Evolutionary conservation across 2,113 vertebrate species (phyloP).

Genomic region (Cichladusa arquata): DNA sequence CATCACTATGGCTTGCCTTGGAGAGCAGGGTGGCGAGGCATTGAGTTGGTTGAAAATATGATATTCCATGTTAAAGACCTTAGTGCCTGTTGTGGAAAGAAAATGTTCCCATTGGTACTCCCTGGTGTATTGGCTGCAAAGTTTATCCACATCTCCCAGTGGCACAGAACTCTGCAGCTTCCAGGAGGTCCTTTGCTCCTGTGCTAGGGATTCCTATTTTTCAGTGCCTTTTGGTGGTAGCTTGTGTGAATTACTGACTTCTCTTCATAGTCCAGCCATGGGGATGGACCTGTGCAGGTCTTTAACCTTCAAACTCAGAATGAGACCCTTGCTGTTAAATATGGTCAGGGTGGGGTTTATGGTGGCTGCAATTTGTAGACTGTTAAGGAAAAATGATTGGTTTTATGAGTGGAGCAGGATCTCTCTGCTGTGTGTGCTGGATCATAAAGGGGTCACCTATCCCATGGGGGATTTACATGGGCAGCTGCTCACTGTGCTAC

Average conservation of each 20-base stretch:
- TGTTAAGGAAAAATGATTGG: constrained; percentile 20
- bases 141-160: constrained; percentile 29
- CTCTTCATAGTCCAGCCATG: background rate
- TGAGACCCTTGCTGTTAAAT: constrained; percentile 16
- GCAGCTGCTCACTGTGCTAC: constrained; percentile 35
- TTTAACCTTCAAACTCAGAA: constrained; percentile 51
- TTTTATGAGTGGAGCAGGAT: constrained; percentile 1
- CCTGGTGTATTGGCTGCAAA: background rate
- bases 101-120: constrained; percentile 16
- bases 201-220: background rate
- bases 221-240: constrained; percentile 23
- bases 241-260: constrained; percentile 45
- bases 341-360: constrained; percentile 14
- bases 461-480: constrained; percentile 31
- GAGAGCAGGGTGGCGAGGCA: background rate
- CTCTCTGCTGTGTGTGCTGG: background rate
- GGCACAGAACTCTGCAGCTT: constrained; percentile 8
- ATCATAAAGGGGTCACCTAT: constrained; percentile 16
- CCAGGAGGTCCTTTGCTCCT: constrained; percentile 19
- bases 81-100: constrained; percentile 24
- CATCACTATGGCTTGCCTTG: background rate
- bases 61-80: constrained; percentile 38
- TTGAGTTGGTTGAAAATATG: background rate
- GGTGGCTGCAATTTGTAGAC: constrained; percentile 34
- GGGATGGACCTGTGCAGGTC: background rate